phyloP scores from a whole-genome alignment of 1,140 invertebrate genomes.

The Brachionus rotundiformis region DNA sequence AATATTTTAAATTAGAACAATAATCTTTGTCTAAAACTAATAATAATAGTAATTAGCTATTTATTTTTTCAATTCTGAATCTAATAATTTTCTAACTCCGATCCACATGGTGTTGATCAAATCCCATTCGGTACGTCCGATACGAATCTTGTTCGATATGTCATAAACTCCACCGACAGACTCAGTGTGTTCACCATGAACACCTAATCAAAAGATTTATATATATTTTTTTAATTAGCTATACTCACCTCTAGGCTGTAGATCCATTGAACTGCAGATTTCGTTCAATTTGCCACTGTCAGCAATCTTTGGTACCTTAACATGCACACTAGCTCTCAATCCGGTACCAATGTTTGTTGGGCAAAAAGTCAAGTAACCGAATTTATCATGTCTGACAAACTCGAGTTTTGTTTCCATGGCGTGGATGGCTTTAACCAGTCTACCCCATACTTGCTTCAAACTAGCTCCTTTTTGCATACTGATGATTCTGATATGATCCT shows the following conservation, averaged over 20 bases:
- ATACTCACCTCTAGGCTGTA: constrained; percentile 3
- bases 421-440: constrained; percentile 72
- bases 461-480: constrained; percentile 94
- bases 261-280: constrained; percentile 58
- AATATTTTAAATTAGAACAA: background rate
- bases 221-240: background rate
- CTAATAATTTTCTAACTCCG: constrained; percentile 37
- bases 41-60: background rate
- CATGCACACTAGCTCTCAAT: constrained; percentile 94
- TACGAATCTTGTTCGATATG: constrained; percentile 61
- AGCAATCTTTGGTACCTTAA: constrained; percentile 90
- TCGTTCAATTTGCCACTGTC: constrained; percentile 85
- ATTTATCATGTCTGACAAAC: constrained; percentile 44
- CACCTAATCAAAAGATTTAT: constrained; percentile 67
- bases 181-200: constrained; percentile 89
- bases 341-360: constrained; percentile 96
- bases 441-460: constrained; percentile 77
- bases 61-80: constrained; percentile 49
- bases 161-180: constrained; percentile 66
- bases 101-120: constrained; percentile 56
- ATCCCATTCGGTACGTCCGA: constrained; percentile 61
- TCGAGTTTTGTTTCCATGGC: constrained; percentile 45
- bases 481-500: constrained; percentile 93
- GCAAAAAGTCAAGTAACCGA: constrained; percentile 97
- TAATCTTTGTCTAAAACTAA: constrained; percentile 27